Evolutionary conservation across 1,140 invertebrate genomes (phyloP), one percentile per base, ranked within the genome.

Genomic region (Latrodectus geometricus): DNA sequence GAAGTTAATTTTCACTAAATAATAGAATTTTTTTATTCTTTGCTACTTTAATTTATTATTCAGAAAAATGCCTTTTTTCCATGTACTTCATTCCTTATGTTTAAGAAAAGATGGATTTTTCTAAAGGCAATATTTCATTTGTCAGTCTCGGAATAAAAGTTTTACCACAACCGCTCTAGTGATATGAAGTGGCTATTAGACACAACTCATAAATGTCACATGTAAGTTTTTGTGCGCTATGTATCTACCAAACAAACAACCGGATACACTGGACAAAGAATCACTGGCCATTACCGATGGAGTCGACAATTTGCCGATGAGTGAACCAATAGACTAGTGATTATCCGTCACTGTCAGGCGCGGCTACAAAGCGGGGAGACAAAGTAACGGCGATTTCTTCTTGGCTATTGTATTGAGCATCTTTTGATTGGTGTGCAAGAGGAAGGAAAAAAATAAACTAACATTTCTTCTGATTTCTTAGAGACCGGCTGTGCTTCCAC

Each of bases 121-220:
- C 35, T 35, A 35, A 35, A 35, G 5, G 35, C 35, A 35, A 35
- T 35, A 35, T 35, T 35, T 35, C 35, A 35, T 35, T 65, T 65
- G 14, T n/a, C 61, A 14, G n/a, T 65, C 61, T 65, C 61, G n/a
- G 14, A 14, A 65, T 15, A n/a, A 65, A 65, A n/a, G n/a, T 15
- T n/a, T 15, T 11, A 65, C 61, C 61, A 65, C 61, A n/a, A 65
- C 5, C 14, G 61, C 9, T 15, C 14, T n/a, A 65, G 7, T 15
- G 61, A n/a, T 15, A 7, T 14, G 61, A 65, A n/a, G 14, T 65
- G 14, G 5, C n/a, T 65, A n/a, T n/a, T n/a, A 65, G 14, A 14
- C 20, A 69, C 68, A 69, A 8, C 17, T 23, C 21, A 69, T 69
- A 69, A 69, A 69, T 69, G 68, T 69, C 68, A 69, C 54, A 61